phyloP scores from a whole-genome alignment of 1,140 invertebrate genomes.

The Halotydeus destructor region DNA sequence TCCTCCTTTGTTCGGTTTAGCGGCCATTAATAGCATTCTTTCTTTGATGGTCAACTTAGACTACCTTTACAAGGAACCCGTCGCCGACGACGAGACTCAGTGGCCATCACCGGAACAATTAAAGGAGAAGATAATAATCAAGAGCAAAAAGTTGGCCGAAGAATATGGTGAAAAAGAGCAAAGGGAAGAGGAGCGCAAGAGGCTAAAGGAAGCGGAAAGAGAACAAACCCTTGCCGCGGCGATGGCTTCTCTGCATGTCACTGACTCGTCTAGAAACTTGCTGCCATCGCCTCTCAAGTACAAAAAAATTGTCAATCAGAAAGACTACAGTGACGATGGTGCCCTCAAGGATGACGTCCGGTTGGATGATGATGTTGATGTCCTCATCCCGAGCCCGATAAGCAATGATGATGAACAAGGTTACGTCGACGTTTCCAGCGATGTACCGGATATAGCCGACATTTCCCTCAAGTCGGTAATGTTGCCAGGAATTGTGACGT shows the following conservation, averaged over 20 bases:
- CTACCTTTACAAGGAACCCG: conserved; percentile 9
- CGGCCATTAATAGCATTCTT: conserved; percentile 13
- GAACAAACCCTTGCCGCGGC: neutral
- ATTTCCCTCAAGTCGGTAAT: no score
- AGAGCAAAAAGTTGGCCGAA: conserved; percentile 25
- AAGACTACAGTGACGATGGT: neutral
- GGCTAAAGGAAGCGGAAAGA: neutral
- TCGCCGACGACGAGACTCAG: conserved; percentile 19
- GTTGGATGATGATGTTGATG: no score
- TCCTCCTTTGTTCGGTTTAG: neutral
- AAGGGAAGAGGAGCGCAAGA: neutral
- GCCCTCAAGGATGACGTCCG: no score
- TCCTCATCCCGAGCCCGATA: no score
- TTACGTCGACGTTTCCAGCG: no score
- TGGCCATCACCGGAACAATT: conserved; percentile 26
- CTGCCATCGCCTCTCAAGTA: neutral
- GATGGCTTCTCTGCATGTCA: neutral
- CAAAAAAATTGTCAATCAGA: neutral
- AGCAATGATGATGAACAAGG: no score
- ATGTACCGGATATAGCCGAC: no score
- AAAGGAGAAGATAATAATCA: conserved; percentile 29
- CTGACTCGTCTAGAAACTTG: conserved; percentile 3
- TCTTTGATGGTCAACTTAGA: conserved; percentile 23
- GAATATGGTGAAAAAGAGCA: neutral
- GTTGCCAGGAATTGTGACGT: no score